phyloP scores from a whole-genome alignment of 1,140 invertebrate species.

The Diploscapter pachys region DNA sequence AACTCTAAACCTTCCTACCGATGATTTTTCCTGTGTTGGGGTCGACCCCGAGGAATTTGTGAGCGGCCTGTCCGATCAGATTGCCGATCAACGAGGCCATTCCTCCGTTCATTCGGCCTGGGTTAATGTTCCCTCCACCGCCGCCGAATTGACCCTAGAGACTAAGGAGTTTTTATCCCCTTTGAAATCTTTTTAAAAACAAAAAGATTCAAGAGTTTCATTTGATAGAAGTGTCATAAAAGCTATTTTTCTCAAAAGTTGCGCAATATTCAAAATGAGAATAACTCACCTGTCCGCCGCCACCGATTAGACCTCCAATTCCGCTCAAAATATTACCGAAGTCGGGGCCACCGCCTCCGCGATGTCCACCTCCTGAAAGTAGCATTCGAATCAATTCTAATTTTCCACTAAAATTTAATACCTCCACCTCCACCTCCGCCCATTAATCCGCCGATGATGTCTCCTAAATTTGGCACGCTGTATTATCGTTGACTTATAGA shows the following conservation, averaged over 20 bases:
- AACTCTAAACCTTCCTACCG: constrained; percentile 16
- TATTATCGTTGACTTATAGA: constrained; percentile 32
- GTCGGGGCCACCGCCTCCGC: constrained; percentile 37
- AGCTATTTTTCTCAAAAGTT: no score
- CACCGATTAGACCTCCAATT: constrained; percentile 32
- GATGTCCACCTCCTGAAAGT: constrained; percentile 18
- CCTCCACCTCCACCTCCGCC: constrained; percentile 31
- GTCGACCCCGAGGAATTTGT: constrained; percentile 56
- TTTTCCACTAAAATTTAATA: background rate
- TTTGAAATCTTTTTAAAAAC: background rate
- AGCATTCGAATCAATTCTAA: no score
- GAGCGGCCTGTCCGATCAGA: constrained; percentile 57
- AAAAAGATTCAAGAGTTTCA: no score
- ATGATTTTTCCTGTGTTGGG: constrained; percentile 56
- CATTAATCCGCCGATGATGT: constrained; percentile 21
- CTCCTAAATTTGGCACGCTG: constrained; percentile 5
- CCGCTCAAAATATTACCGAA: constrained; percentile 43
- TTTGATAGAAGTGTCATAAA: no score
- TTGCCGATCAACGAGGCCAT: constrained; percentile 56
- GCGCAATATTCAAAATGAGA: no score
- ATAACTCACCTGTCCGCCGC: constrained; percentile 24
- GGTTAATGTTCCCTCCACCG: constrained; percentile 47
- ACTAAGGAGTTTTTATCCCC: background rate
- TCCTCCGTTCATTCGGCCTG: constrained; percentile 48
- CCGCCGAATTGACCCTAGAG: constrained; percentile 23